Evolutionary conservation across 1,140 invertebrate species (phyloP).

Genomic region (Ceratosolen fusciceps): DNA sequence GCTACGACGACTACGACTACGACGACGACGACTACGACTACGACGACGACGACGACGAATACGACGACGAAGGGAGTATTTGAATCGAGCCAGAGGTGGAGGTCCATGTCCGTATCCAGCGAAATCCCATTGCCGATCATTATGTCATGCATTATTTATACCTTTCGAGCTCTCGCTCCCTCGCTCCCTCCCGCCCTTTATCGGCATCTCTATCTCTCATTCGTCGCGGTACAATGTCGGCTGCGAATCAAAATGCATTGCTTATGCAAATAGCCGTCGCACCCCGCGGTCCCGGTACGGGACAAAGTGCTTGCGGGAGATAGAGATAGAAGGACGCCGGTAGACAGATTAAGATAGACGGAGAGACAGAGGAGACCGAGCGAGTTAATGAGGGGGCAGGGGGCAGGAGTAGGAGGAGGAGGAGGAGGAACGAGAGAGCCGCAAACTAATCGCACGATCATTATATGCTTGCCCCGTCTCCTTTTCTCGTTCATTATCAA

Average conservation of each 20-base stretch:
- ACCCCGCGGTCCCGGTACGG: slow-evolving; percentile 22
- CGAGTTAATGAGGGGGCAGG: too few species aligned
- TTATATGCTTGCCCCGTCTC: background rate
- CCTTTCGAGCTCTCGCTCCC: slow-evolving; percentile 56
- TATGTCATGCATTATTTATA: slow-evolving; percentile 71
- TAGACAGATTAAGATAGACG: too few species aligned
- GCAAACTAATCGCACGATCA: slow-evolving; percentile 33
- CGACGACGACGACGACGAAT: too few species aligned
- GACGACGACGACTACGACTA: too few species aligned
- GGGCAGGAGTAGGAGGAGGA: too few species aligned
- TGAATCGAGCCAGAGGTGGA: background rate
- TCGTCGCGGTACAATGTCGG: slow-evolving; percentile 55
- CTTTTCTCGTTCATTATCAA: too few species aligned
- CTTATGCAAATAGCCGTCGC: slow-evolving; percentile 67
- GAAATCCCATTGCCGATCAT: slow-evolving; percentile 62
- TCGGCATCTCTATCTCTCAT: slow-evolving; percentile 51
- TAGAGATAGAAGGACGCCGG: slow-evolving; percentile 44
- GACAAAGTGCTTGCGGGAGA: background rate
- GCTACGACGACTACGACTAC: too few species aligned
- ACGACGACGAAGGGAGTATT: slow-evolving; percentile 37
- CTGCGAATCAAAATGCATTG: slow-evolving; percentile 70
- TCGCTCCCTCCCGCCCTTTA: slow-evolving; percentile 51
- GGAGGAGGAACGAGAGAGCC: slow-evolving; percentile 55
- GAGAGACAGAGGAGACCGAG: too few species aligned
- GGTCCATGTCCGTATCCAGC: slow-evolving; percentile 49